Evolutionary conservation across 2,113 vertebrate genomes (phyloP).

Genomic region (Elanus axillaris): DNA sequence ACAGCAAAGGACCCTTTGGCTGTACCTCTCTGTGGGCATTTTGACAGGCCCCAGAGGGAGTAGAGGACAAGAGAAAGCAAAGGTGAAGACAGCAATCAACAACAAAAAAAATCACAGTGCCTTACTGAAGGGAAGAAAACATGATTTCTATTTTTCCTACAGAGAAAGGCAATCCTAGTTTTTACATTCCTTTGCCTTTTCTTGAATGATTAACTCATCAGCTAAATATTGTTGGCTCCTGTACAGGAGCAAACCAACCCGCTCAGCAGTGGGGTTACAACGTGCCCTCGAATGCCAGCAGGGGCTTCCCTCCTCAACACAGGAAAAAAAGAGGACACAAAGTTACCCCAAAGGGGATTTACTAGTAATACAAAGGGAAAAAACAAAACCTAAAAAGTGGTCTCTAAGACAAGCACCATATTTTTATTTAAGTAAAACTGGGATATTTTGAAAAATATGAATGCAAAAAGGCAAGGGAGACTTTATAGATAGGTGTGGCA

Average conservation of each 20-base stretch:
- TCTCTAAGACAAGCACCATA: background rate
- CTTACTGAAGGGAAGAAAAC: background rate
- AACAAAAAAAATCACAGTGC: background rate
- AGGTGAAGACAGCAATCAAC: background rate
- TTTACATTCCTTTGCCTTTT: background rate
- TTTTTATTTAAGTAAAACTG: background rate
- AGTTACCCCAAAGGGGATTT: background rate
- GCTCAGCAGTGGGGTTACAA: background rate
- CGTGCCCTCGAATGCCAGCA: fast-evolving
- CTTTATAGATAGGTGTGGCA: background rate
- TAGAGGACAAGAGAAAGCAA: background rate
- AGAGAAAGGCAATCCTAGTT: background rate
- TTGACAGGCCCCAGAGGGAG: background rate
- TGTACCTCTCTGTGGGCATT: fast-evolving
- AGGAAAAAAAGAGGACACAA: background rate
- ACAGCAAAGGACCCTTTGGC: background rate
- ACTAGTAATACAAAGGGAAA: background rate
- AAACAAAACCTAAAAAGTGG: background rate
- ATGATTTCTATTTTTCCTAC: background rate
- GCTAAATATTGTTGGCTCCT: background rate
- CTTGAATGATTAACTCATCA: background rate
- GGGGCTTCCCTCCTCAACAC: background rate
- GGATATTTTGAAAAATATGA: background rate
- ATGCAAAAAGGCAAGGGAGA: background rate
- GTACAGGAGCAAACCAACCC: background rate